These are phyloP conservation scores for Mormyrops boulengeri DNA, from an alignment of 2,797 vertebrate genomes.

Conservation along the genomic window DNA sequence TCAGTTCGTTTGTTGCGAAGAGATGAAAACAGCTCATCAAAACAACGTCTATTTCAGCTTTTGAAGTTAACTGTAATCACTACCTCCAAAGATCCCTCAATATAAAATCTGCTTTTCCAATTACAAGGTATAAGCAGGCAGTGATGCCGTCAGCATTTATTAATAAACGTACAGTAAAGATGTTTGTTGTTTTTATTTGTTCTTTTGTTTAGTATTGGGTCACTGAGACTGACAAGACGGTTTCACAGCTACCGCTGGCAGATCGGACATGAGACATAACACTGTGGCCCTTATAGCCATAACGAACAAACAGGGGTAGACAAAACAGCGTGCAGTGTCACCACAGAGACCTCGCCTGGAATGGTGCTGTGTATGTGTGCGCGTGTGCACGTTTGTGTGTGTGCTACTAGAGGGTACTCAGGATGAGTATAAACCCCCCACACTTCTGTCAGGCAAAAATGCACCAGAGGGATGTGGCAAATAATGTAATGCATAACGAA, in stretches of 20 bases:
- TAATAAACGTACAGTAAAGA: constrained; percentile 6
- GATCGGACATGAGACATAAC: constrained; percentile 55
- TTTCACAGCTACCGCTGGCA: constrained; percentile 43
- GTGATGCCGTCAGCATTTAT: constrained; percentile 21
- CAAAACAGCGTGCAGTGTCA: constrained; percentile 48
- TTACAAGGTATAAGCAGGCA: constrained; percentile 32
- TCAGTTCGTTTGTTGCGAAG: constrained; percentile 25
- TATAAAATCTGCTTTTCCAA: constrained; percentile 36
- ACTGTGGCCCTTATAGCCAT: constrained; percentile 53
- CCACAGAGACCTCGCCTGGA: constrained; percentile 20
- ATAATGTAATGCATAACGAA: constrained; percentile 31
- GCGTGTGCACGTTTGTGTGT: neutral
- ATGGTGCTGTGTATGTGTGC: neutral
- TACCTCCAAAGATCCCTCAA: constrained; percentile 27
- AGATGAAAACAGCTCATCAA: constrained; percentile 29
- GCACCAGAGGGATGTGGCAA: constrained; percentile 24
- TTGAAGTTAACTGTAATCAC: constrained; percentile 1
- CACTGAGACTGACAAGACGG: constrained; percentile 35
- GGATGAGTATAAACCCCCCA: constrained; percentile 31
- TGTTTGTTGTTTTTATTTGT: constrained; percentile 28
- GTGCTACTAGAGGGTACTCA: constrained; percentile 24
- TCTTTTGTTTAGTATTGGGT: neutral
- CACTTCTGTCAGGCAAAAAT: constrained; percentile 45
- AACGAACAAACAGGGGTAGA: constrained; percentile 49
- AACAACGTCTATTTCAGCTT: neutral